Evolutionary conservation across 2,113 vertebrate species (phyloP).

Genomic region (Pteruthius melanotis): DNA sequence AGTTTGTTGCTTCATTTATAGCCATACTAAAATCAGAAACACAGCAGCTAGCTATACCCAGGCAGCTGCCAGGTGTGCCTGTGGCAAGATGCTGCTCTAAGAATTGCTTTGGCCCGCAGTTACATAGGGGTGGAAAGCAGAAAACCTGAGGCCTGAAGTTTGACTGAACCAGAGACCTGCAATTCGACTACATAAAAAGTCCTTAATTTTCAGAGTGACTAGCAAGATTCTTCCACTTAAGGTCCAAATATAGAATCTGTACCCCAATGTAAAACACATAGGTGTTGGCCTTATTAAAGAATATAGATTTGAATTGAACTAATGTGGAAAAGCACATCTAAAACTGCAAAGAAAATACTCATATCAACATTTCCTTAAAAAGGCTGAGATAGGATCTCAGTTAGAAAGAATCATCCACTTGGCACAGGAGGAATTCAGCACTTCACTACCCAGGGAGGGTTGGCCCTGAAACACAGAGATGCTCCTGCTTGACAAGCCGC

Average conservation of each 20-base stretch:
- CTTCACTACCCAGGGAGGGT: background rate
- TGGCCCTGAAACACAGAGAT: background rate
- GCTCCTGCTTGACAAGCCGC: background rate
- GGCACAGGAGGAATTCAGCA: background rate
- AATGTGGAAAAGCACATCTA: background rate
- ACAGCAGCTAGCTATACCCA: background rate
- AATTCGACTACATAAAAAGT: background rate
- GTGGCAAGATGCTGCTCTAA: background rate
- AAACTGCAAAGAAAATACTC: background rate
- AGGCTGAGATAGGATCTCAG: background rate
- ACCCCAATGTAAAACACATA: accelerated
- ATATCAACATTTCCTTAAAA: background rate
- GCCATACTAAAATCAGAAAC: background rate
- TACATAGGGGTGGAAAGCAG: background rate
- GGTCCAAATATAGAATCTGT: background rate
- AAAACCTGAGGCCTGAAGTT: background rate
- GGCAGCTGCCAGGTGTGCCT: background rate
- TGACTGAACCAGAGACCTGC: background rate
- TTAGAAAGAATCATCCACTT: background rate
- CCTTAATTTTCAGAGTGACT: background rate
- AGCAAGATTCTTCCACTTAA: background rate
- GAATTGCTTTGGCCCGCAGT: background rate
- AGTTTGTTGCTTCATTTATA: background rate
- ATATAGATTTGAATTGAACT: background rate
- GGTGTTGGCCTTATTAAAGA: background rate